Conservation (phyloP, 2,113 vertebrate species). For the Tychaedon coryphoeus region DNA sequence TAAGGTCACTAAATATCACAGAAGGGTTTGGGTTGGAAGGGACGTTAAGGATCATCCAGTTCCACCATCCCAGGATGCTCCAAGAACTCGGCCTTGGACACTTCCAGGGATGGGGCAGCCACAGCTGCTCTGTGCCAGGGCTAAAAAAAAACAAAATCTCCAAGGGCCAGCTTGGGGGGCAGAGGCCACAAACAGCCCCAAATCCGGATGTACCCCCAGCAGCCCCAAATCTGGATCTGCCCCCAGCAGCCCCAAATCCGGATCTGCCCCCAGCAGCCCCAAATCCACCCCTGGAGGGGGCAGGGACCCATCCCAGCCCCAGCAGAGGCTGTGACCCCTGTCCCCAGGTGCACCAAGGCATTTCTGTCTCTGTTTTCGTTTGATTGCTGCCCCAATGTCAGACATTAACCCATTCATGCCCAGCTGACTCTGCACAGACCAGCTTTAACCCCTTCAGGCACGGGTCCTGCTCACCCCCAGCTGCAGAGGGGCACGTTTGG, state of each 20-base stretch:
- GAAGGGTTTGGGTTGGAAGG: not conserved
- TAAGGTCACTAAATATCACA: not conserved
- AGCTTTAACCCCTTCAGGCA: not conserved
- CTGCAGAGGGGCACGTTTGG: not conserved
- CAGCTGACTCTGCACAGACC: not conserved
- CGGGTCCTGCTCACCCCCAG: not conserved
- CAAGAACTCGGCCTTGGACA: not conserved
- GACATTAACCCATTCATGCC: not conserved
- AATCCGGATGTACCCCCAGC: too few species aligned
- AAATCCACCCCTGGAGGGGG: not conserved
- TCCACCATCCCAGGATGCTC: not conserved
- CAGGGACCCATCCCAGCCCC: not conserved
- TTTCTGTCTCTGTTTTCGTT: fast-evolving
- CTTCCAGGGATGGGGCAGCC: not conserved
- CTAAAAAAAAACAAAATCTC: fast-evolving
- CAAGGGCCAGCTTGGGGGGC: not conserved
- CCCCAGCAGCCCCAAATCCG: not conserved
- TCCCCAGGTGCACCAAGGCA: not conserved
- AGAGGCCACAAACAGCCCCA: too few species aligned
- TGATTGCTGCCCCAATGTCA: not conserved
- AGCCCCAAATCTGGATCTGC: fast-evolving
- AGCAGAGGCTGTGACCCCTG: not conserved
- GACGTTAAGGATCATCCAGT: too few species aligned
- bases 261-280: not conserved
- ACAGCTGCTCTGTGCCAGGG: not conserved